These are phyloP conservation scores for Aphaenogaster rudis DNA, from an alignment of 1,140 invertebrate genomes.

Conservation along the genomic window DNA sequence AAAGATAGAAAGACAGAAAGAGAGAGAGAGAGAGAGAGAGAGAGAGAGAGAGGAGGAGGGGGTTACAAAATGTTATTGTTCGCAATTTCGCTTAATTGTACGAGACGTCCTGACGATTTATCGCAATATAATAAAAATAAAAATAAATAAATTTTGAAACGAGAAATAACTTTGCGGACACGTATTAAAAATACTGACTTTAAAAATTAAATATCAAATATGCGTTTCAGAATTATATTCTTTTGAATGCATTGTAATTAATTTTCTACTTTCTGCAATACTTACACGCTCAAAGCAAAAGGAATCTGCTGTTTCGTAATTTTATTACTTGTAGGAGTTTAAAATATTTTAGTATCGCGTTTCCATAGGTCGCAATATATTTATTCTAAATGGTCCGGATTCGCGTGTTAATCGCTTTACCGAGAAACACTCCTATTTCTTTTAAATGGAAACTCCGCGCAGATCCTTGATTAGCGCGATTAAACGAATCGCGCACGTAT, in stretches of 20 bases:
- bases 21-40: neutral
- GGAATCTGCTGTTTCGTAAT: neutral
- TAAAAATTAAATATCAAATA: neutral
- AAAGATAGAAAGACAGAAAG: neutral
- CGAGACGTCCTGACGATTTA: neutral
- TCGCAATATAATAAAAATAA: neutral
- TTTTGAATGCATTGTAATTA: neutral
- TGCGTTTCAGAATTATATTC: conserved; percentile 1
- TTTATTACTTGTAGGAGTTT: neutral
- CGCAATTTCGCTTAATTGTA: neutral
- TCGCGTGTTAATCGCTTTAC: conserved; percentile 31
- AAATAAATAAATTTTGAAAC: neutral
- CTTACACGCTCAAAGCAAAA: neutral
- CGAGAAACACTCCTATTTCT: conserved; percentile 45
- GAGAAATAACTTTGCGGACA: neutral
- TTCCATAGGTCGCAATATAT: neutral
- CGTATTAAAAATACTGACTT: neutral
- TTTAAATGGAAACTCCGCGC: neutral
- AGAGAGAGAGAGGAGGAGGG: too few species aligned
- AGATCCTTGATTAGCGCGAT: conserved; percentile 54
- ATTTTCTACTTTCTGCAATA: neutral
- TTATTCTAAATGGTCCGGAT: neutral
- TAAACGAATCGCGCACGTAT: conserved; percentile 52
- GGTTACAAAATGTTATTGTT: conserved; percentile 14
- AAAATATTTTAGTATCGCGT: neutral